Conservation (phyloP, 2,888 invertebrate genomes). For the Slavum lentiscoides region DNA sequence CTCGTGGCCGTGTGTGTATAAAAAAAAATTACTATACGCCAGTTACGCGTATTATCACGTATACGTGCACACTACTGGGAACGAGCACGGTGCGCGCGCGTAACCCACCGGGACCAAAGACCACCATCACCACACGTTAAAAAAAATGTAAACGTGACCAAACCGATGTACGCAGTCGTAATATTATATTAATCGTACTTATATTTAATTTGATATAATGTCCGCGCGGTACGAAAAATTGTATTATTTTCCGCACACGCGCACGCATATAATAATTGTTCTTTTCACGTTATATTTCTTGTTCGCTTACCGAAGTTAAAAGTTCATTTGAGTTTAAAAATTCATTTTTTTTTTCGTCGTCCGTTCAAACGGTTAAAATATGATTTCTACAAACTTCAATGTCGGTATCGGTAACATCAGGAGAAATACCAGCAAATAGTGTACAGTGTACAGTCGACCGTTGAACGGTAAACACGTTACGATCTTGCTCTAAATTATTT, state of each 20-base stretch:
- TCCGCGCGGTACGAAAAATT: background rate
- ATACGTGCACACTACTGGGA: background rate
- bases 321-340: background rate
- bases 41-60: background rate
- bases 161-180: background rate
- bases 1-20: conserved; percentile 11
- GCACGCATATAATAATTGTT: background rate
- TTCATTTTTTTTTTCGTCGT: too few relatives aligned
- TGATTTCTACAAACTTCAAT: conserved; percentile 69
- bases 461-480: too few relatives aligned
- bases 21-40: background rate
- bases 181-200: background rate
- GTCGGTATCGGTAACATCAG: conserved; percentile 66
- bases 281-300: background rate
- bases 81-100: background rate
- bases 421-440: conserved; percentile 70
- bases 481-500: too few relatives aligned
- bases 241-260: too few relatives aligned
- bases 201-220: conserved; percentile 13
- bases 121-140: background rate
- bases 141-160: conserved; percentile 33
- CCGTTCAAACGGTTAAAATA: conserved; percentile 57
- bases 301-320: too few relatives aligned
- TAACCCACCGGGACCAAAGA: conserved; percentile 20
- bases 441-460: too few relatives aligned